These are phyloP conservation scores for mouse (Mus musculus) DNA, from an alignment of 2,113 vertebrate species.

Conservation along the genomic window DNA sequence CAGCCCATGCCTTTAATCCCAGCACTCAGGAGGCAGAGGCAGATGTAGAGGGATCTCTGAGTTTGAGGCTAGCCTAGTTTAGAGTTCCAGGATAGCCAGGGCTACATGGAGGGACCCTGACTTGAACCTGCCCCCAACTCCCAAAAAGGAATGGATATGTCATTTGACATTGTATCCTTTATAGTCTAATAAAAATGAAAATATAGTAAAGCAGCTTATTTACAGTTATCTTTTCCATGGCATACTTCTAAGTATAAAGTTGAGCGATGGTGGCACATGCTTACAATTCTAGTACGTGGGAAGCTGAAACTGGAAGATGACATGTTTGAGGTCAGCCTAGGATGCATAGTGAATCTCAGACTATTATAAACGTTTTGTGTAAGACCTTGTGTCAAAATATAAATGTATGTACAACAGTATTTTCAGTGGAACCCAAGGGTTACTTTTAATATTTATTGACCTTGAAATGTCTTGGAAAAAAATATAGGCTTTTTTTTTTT, in stretches of 20 bases:
- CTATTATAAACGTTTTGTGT: not conserved
- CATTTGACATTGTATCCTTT: slow-evolving; percentile 2
- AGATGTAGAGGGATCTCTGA: too few species aligned
- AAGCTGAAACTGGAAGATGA: not conserved
- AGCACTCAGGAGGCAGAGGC: not conserved
- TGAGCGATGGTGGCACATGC: not conserved
- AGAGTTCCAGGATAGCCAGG: not conserved
- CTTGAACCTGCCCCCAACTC: not conserved
- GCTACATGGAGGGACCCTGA: not conserved
- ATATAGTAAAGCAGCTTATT: slow-evolving; percentile 5
- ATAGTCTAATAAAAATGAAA: slow-evolving; percentile 25
- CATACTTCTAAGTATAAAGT: not conserved
- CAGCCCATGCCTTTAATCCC: not conserved
- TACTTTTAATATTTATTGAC: slow-evolving; percentile 31
- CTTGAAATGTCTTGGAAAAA: not conserved
- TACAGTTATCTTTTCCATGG: not conserved
- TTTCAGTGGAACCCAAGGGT: slow-evolving; percentile 17
- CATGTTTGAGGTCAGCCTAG: not conserved
- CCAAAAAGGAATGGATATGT: not conserved
- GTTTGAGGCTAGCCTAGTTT: not conserved
- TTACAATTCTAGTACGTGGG: not conserved
- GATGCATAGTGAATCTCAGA: not conserved
- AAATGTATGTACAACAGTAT: not conserved
- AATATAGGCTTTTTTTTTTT: not conserved
- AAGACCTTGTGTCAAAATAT: not conserved